Conservation (phyloP, 2,113 vertebrate species). For the Odontesthes bonariensis region DNA sequence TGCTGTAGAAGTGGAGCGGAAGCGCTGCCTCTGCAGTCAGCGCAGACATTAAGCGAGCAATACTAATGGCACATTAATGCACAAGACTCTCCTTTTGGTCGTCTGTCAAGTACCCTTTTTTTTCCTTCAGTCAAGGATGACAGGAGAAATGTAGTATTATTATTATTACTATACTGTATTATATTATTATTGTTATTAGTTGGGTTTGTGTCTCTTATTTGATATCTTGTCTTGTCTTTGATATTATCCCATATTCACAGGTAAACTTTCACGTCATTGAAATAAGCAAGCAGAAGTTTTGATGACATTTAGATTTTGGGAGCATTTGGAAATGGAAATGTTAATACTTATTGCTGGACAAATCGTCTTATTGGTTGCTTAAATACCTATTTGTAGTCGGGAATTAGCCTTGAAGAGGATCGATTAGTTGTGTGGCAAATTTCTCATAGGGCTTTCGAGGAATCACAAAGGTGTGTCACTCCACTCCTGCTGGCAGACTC, state of each 20-base stretch:
- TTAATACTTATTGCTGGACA: slow-evolving; percentile 9
- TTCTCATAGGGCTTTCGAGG: slow-evolving; percentile 20
- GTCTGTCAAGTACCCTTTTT: slow-evolving; percentile 7
- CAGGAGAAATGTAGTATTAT: not conserved
- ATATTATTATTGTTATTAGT: too few relatives aligned
- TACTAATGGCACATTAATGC: slow-evolving; percentile 19
- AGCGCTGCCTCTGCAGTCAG: not conserved
- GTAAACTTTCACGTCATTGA: too few relatives aligned
- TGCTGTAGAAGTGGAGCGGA: not conserved
- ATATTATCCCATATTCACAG: too few relatives aligned
- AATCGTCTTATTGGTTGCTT: slow-evolving; percentile 1
- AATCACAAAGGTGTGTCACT: slow-evolving; percentile 22
- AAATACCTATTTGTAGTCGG: slow-evolving; percentile 10
- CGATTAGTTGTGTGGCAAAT: slow-evolving; percentile 23
- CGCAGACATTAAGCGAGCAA: not conserved
- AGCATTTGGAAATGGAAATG: slow-evolving; percentile 10
- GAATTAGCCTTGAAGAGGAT: slow-evolving; percentile 19
- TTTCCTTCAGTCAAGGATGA: not conserved
- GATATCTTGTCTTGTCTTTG: too few relatives aligned
- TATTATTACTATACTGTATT: too few relatives aligned
- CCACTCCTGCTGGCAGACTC: slow-evolving; percentile 32
- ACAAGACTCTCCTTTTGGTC: not conserved
- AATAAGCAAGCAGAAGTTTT: too few relatives aligned
- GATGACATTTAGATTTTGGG: not conserved
- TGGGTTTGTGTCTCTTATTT: too few relatives aligned